Conservation (phyloP, 2,888 invertebrate species). For the Diabrotica balteata region DNA sequence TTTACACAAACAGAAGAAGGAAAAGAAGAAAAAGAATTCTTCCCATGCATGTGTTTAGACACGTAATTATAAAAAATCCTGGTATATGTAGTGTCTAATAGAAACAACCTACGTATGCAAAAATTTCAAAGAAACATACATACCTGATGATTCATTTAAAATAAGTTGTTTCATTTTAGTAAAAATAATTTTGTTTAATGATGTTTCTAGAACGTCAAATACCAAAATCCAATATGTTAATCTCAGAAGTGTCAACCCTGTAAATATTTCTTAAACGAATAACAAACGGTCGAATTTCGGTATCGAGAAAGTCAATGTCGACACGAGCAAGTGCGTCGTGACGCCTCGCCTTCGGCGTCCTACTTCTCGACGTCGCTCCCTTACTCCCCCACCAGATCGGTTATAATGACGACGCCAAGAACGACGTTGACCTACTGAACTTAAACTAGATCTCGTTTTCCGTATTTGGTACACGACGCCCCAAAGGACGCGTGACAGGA, state of each 20-base stretch:
- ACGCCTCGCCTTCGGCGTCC: constrained; percentile 41
- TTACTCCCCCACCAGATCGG: not conserved
- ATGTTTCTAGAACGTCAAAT: too few species aligned
- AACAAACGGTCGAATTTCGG: not conserved
- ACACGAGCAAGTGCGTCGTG: constrained; percentile 45
- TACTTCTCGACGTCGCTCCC: constrained; percentile 35
- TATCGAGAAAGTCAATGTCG: constrained; percentile 48
- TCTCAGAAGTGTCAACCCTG: not conserved
- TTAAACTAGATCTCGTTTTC: constrained; percentile 41
- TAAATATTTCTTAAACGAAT: not conserved
- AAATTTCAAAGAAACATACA: too few species aligned
- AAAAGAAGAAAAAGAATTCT: too few species aligned
- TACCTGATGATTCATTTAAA: too few species aligned
- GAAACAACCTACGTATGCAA: too few species aligned
- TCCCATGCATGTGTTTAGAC: too few species aligned
- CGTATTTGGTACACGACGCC: constrained; percentile 15
- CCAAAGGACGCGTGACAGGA: constrained; percentile 1
- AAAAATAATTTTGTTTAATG: too few species aligned
- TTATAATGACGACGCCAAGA: constrained; percentile 6
- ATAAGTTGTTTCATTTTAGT: too few species aligned
- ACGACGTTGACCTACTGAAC: constrained; percentile 49
- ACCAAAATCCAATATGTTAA: too few species aligned
- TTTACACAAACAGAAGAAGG: too few species aligned
- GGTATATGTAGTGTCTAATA: too few species aligned
- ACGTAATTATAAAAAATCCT: too few species aligned